Conservation (phyloP, 2,113 vertebrate species). For the Xiphophorus couchianus region DNA sequence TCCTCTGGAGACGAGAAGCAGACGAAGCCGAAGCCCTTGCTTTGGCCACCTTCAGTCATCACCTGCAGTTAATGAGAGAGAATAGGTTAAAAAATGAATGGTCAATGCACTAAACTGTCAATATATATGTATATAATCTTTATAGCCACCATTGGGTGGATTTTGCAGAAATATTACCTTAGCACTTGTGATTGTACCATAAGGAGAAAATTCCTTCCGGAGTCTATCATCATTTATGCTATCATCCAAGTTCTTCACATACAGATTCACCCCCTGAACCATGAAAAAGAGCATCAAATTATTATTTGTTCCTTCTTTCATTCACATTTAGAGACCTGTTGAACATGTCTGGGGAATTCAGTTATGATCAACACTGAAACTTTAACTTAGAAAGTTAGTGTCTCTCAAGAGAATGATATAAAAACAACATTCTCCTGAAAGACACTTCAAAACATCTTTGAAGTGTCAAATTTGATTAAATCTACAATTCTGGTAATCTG, state of each 20-base stretch:
- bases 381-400: background rate
- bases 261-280: conserved; percentile 92
- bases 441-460: too few relatives aligned
- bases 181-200: conserved; percentile 95
- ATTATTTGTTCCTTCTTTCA: background rate
- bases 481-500: background rate
- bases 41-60: conserved; percentile 94
- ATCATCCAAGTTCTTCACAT: conserved; percentile 97
- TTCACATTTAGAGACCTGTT: too few relatives aligned
- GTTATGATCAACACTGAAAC: background rate
- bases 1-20: conserved; percentile 98
- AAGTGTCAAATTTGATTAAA: background rate
- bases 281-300: background rate
- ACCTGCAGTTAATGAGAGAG: conserved; percentile 78
- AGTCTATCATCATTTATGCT: conserved; percentile 90
- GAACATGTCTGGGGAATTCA: background rate
- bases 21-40: conserved; percentile 98
- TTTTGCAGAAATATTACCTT: conserved; percentile 81
- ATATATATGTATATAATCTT: background rate
- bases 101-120: background rate
- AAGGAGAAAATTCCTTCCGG: conserved; percentile 93
- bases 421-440: background rate
- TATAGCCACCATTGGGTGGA: background rate
- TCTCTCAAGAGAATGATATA: too few relatives aligned
- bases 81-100: background rate